Evolutionary conservation across 2,888 invertebrate genomes (phyloP).

Genomic region (Drosophila colorata): DNA sequence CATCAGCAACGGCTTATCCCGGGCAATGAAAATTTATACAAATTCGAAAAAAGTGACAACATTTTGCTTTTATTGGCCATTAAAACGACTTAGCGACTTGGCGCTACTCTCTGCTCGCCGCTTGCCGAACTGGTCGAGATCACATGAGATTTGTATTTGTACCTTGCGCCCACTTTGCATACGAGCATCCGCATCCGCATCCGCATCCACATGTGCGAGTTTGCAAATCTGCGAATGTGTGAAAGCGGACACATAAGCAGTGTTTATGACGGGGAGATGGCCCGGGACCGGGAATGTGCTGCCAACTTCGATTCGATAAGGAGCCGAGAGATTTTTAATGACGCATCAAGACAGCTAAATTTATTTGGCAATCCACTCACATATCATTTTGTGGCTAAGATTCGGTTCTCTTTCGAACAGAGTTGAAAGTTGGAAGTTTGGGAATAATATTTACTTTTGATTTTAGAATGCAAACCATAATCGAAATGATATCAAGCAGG

Average conservation of each 20-base stretch:
- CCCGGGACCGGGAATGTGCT: constrained; percentile 9
- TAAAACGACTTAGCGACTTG: constrained; percentile 84
- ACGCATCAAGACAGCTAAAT: background rate
- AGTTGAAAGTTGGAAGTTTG: no score
- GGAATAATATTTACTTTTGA: no score
- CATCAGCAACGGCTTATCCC: constrained; percentile 70
- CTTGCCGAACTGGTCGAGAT: constrained; percentile 29
- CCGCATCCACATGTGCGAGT: background rate
- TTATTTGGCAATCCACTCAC: background rate
- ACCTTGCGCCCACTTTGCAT: constrained; percentile 74
- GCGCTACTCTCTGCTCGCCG: constrained; percentile 38
- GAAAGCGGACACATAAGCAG: constrained; percentile 24
- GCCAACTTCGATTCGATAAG: constrained; percentile 36
- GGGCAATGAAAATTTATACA: constrained; percentile 82
- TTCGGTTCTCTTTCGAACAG: background rate
- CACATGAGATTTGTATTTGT: constrained; percentile 70
- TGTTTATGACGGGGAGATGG: constrained; percentile 16
- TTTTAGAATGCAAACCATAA: no score
- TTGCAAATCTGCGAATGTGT: constrained; percentile 26
- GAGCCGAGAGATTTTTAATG: constrained; percentile 13
- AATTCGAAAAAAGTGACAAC: constrained; percentile 84
- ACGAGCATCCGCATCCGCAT: constrained; percentile 31
- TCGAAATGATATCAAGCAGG: no score
- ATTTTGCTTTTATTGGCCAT: constrained; percentile 85
- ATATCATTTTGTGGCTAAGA: background rate